A percentile compares a stretch with the other conserved stretches of the same genome.
Conservation (phyloP, 2,797 vertebrate genomes). For the Sebastes steindachneri region DNA sequence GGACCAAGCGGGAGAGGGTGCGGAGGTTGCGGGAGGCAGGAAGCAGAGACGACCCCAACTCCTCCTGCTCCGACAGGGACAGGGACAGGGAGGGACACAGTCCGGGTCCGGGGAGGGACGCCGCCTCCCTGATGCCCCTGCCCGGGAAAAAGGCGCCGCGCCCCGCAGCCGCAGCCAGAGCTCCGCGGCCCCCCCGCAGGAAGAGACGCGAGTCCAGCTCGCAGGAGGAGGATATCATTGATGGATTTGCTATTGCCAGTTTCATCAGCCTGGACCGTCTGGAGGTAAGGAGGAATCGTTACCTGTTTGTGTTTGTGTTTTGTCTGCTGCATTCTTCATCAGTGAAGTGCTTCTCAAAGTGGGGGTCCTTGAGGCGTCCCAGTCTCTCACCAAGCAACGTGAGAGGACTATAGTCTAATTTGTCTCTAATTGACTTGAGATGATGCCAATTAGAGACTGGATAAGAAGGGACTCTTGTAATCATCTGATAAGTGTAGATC, state of each 20-base stretch:
- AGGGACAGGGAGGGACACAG: constrained; percentile 88
- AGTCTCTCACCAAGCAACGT: background rate
- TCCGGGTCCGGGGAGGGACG: constrained; percentile 89
- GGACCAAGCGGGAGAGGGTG: constrained; percentile 90
- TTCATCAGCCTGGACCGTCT: constrained; percentile 94
- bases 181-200: constrained; percentile 87
- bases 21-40: constrained; percentile 88
- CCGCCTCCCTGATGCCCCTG: constrained; percentile 76
- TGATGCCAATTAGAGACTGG: constrained; percentile 25
- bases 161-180: constrained; percentile 84
- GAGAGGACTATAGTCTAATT: constrained; percentile 38
- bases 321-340: constrained; percentile 35
- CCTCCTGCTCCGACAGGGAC: constrained; percentile 92
- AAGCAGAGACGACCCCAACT: constrained; percentile 88
- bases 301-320: constrained; percentile 35
- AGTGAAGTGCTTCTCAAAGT: constrained; percentile 40
- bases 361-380: constrained; percentile 13
- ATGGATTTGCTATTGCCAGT: constrained; percentile 96
- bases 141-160: constrained; percentile 80
- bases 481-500: constrained; percentile 17
- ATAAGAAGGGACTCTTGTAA: constrained; percentile 1
- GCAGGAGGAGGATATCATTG: constrained; percentile 97
- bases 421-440: constrained; percentile 42
- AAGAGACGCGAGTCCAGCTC: constrained; percentile 94
- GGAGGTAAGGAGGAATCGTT: constrained; percentile 85